Conservation (phyloP, 2,888 invertebrate species). For the Acronicta alni region DNA sequence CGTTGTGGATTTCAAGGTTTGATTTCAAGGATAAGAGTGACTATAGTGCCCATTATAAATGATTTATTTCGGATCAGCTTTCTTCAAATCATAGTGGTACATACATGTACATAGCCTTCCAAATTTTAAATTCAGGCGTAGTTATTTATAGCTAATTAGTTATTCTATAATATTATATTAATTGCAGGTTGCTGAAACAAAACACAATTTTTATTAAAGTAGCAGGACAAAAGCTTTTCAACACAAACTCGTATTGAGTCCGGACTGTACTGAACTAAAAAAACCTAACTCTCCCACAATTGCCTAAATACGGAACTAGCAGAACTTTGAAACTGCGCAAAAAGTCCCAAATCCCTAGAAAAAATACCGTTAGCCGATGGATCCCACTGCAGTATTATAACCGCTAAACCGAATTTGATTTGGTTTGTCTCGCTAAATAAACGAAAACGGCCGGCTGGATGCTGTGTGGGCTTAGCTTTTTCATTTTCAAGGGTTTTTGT, state of each 20-base stretch:
- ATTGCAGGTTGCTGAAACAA: too few species aligned
- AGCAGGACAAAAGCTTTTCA: neutral
- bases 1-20: too few species aligned
- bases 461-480: constrained; percentile 29
- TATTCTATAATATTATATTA: too few species aligned
- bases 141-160: too few species aligned
- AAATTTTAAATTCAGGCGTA: too few species aligned
- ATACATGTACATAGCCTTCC: too few species aligned
- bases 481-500: constrained; percentile 39
- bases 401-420: constrained; percentile 62
- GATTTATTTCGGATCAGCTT: too few species aligned
- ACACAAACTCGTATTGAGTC: neutral
- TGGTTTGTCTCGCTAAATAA: constrained; percentile 46
- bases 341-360: constrained; percentile 48
- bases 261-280: constrained; percentile 7
- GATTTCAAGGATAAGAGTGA: too few species aligned
- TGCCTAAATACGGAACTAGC: constrained; percentile 11
- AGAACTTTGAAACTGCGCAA: constrained; percentile 31
- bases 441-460: constrained; percentile 34
- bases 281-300: constrained; percentile 18
- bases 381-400: constrained; percentile 52
- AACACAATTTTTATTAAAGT: too few species aligned
- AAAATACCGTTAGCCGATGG: constrained; percentile 39
- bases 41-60: too few species aligned
- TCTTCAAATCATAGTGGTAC: too few species aligned